Conservation (phyloP, 2,797 vertebrate genomes). For the Ispidina picta region DNA sequence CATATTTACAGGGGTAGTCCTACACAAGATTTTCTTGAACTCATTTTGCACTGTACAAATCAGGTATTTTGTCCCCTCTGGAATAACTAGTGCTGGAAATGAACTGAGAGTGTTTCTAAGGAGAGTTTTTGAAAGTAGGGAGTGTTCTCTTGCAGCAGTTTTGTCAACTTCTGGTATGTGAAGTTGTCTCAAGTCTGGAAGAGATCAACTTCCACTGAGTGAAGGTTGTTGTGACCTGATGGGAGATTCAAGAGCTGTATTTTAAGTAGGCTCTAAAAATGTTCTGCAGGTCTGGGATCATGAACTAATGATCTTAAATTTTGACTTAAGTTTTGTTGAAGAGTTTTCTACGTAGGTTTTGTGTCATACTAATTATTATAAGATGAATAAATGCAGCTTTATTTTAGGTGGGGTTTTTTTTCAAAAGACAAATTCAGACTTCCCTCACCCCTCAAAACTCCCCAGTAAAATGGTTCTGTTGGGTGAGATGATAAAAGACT, state of each 20-base stretch:
- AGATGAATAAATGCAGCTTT: rapidly evolving
- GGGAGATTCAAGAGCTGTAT: neutral
- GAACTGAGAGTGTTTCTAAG: neutral
- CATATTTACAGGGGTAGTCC: neutral
- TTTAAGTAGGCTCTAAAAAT: neutral
- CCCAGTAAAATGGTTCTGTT: neutral
- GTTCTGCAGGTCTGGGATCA: neutral
- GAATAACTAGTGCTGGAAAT: neutral
- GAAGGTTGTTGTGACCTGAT: neutral
- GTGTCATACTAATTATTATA: neutral
- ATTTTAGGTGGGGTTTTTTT: neutral
- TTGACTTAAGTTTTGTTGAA: neutral
- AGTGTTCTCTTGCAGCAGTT: neutral
- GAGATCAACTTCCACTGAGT: neutral
- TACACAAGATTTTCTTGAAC: neutral
- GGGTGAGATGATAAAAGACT: neutral
- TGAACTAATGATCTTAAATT: neutral
- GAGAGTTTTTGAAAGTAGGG: neutral
- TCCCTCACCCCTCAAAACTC: neutral
- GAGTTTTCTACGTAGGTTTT: neutral
- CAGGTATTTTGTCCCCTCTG: neutral
- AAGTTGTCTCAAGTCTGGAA: neutral
- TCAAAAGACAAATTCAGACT: neutral
- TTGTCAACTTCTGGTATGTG: neutral
- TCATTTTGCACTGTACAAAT: neutral